Evolutionary conservation across 1,140 invertebrate genomes (phyloP).

Genomic region (Theocolax elegans): DNA sequence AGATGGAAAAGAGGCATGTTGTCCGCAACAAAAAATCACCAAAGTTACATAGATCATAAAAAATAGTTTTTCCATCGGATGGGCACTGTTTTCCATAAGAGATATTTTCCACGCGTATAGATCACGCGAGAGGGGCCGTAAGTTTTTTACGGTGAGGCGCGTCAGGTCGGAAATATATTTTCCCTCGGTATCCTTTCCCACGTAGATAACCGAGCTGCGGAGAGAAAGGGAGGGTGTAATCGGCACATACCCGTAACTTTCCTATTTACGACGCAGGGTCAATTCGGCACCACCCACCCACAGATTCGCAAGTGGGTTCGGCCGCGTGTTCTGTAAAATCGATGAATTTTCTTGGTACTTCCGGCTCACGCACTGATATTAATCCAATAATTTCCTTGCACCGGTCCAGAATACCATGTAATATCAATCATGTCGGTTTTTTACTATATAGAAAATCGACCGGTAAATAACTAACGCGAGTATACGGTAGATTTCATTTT

Average conservation of each 20-base stretch:
- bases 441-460: slow-evolving; percentile 11
- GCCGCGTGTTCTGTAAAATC: slow-evolving; percentile 42
- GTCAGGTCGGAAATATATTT: slow-evolving; percentile 3
- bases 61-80: no score
- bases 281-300: slow-evolving; percentile 41
- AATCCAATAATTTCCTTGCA: slow-evolving; percentile 33
- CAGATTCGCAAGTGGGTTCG: slow-evolving; percentile 43
- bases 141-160: slow-evolving; percentile 9
- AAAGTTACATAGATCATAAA: no score
- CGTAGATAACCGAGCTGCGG: slow-evolving; percentile 14
- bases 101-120: background rate
- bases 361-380: slow-evolving; percentile 3
- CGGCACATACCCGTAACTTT: slow-evolving; percentile 44
- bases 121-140: background rate
- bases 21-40: no score
- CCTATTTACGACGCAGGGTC: slow-evolving; percentile 47
- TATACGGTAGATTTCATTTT: slow-evolving; percentile 11
- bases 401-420: background rate
- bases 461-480: slow-evolving; percentile 45
- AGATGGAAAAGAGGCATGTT: no score
- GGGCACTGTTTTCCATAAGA: no score
- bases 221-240: background rate
- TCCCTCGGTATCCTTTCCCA: background rate
- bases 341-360: slow-evolving; percentile 29
- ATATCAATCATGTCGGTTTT: slow-evolving; percentile 33